Base-by-base conservation (phyloP, 2,888 invertebrate genomes). In the Hoplodrina blanda region DNA sequence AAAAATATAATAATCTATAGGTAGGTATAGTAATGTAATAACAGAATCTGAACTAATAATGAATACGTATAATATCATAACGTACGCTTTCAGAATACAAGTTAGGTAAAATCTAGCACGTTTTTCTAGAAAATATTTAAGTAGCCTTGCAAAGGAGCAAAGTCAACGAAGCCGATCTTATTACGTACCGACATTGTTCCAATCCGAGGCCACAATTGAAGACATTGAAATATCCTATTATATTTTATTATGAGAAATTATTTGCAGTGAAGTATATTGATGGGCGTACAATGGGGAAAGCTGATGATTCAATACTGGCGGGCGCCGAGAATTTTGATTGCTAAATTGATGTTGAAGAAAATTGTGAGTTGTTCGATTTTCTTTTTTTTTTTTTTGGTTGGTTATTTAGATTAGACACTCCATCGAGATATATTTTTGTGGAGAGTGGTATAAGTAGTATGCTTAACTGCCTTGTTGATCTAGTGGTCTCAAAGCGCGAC, bases 171-270 rank as follows among this genome's bases (percentile, higher is more conserved):
- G 67, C 66, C 73, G 70, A 83, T 83, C 80, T 83, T 85, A 85
- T 87, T 87, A 86, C 78, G 68, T 73, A 69, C 78, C 63, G 76
- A 61, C 76, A 83, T 86, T 89, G 84, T 86, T 89, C 85, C 83
- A 85, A 87, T 84, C 82, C 74, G 76, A 78, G 62, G 75, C 74
- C 76, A 70, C n/a, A 72, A 68, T 76, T 80, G 83, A 79, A 72
- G 73, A 80, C 69, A 75, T 73, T 78, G 73, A 71, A 83, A 84
- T 75, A 77, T 82, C 66, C 68, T 76, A 75, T 78, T 64, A 72
- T 77, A 67, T 72, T 80, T 71, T 80, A 76, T 73, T 67, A 53
- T 53, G 62, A 69, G 44, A 70, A 81, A 79, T 79, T 75, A 80
- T 79, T 79, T 69, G 63, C 73, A 77, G 67, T 74, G 44, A 76